Evolutionary conservation across 1,140 invertebrate species (phyloP).

Genomic region (Hycleus cichorii): DNA sequence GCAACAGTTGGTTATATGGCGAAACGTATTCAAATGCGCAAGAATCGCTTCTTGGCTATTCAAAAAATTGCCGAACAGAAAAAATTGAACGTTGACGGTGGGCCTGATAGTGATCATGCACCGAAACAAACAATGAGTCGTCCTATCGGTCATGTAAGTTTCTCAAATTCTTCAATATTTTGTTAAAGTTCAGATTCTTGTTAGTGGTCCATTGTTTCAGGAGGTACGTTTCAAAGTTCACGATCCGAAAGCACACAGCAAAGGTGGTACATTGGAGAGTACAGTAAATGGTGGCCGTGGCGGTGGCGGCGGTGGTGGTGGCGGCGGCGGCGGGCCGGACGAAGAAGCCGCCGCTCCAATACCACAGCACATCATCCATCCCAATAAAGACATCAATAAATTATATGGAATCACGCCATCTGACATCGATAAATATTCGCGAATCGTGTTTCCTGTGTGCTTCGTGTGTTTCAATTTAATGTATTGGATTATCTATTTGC

Average conservation of each 20-base stretch:
- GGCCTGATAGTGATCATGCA: constrained; percentile 60
- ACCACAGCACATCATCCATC: constrained; percentile 68
- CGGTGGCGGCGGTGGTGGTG: constrained; percentile 43
- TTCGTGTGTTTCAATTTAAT: constrained; percentile 96
- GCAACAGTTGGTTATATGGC: constrained; percentile 93
- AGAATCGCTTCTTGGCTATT: constrained; percentile 77
- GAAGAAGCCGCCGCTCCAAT: constrained; percentile 60
- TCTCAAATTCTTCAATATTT: neutral
- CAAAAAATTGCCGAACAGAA: constrained; percentile 88
- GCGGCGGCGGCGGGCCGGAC: constrained; percentile 53
- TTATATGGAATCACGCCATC: constrained; percentile 85
- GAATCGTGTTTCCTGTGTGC: constrained; percentile 92
- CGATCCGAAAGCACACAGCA: constrained; percentile 85
- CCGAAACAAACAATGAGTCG: constrained; percentile 68
- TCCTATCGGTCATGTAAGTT: constrained; percentile 36
- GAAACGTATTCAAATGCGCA: constrained; percentile 90
- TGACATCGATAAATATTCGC: constrained; percentile 94
- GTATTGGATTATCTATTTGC: constrained; percentile 96
- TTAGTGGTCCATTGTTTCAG: constrained; percentile 76
- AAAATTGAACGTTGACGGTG: constrained; percentile 66
- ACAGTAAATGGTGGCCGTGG: constrained; percentile 74
- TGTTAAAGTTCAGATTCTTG: constrained; percentile 18
- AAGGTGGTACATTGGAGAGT: constrained; percentile 82
- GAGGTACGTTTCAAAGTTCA: constrained; percentile 91
- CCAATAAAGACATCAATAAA: constrained; percentile 70